These are phyloP conservation scores for Forpus xanthops DNA, from an alignment of 2,797 vertebrate species.

Conservation along the genomic window DNA sequence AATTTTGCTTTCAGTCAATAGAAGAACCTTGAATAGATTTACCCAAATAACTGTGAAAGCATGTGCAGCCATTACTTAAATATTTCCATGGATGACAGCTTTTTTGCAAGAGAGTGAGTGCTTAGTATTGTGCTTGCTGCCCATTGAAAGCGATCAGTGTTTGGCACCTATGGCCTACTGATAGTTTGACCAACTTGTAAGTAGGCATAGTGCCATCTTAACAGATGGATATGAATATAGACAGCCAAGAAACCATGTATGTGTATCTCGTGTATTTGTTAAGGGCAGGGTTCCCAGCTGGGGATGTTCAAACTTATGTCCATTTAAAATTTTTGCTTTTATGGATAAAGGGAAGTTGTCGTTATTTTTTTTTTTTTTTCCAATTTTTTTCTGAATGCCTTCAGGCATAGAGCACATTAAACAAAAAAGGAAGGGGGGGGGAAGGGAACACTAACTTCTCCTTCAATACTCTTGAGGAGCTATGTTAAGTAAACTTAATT, in stretches of 20 bases:
- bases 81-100: conserved; percentile 31
- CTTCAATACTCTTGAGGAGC: not conserved
- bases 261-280: conserved; percentile 77
- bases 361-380: not conserved
- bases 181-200: conserved; percentile 81
- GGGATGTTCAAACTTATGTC: conserved; percentile 77
- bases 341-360: conserved; percentile 61
- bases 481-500: conserved; percentile 24
- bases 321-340: conserved; percentile 72
- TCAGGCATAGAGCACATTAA: not conserved
- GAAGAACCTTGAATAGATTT: not conserved
- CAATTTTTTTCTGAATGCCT: conserved; percentile 10
- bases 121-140: conserved; percentile 66
- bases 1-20: not conserved
- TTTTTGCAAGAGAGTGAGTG: conserved; percentile 51
- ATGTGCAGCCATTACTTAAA: conserved; percentile 16
- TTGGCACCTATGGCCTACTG: conserved; percentile 78
- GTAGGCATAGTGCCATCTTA: conserved; percentile 76
- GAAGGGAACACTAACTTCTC: not conserved
- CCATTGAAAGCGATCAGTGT: conserved; percentile 75
- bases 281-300: conserved; percentile 76
- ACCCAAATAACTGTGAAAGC: conserved; percentile 25
- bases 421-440: not conserved
- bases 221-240: conserved; percentile 74
- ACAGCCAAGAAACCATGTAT: conserved; percentile 79